phyloP scores from a whole-genome alignment of 1,140 invertebrate genomes.

The Magallana angulata region DNA sequence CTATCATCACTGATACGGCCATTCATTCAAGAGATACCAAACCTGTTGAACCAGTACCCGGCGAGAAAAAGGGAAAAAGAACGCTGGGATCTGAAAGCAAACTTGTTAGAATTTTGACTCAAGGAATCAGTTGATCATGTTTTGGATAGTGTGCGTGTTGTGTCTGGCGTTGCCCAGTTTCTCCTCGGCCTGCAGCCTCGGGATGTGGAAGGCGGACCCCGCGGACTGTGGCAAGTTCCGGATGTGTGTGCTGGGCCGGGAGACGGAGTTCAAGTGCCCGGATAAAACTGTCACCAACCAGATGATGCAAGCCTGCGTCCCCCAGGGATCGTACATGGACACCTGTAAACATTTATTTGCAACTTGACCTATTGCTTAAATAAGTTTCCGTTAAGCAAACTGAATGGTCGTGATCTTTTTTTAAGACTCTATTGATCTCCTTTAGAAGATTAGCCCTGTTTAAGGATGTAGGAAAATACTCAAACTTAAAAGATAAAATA shows the following conservation, averaged over 20 bases:
- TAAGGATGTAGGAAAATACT: too few relatives aligned
- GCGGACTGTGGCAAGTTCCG: constrained; percentile 54
- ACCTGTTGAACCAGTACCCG: background rate
- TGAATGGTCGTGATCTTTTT: too few relatives aligned
- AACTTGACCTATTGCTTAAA: too few relatives aligned
- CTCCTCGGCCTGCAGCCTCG: background rate
- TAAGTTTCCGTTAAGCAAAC: too few relatives aligned
- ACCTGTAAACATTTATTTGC: constrained; percentile 46
- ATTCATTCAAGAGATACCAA: background rate
- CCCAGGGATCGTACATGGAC: constrained; percentile 51
- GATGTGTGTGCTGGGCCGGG: constrained; percentile 45
- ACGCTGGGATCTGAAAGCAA: background rate
- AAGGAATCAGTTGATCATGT: background rate
- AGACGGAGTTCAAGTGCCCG: constrained; percentile 50
- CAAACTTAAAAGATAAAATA: too few relatives aligned
- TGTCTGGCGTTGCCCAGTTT: background rate
- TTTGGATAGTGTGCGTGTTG: background rate
- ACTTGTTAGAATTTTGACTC: background rate
- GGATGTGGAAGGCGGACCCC: constrained; percentile 50
- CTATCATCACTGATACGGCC: background rate
- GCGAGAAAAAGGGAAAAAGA: background rate
- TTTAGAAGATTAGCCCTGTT: too few relatives aligned
- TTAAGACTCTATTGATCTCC: too few relatives aligned
- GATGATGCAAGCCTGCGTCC: constrained; percentile 49
- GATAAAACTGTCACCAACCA: constrained; percentile 47